Evolutionary conservation across 2,888 invertebrate genomes (phyloP), one percentile per base, ranked within the genome.

Genomic region (Chorisops tibialis): DNA sequence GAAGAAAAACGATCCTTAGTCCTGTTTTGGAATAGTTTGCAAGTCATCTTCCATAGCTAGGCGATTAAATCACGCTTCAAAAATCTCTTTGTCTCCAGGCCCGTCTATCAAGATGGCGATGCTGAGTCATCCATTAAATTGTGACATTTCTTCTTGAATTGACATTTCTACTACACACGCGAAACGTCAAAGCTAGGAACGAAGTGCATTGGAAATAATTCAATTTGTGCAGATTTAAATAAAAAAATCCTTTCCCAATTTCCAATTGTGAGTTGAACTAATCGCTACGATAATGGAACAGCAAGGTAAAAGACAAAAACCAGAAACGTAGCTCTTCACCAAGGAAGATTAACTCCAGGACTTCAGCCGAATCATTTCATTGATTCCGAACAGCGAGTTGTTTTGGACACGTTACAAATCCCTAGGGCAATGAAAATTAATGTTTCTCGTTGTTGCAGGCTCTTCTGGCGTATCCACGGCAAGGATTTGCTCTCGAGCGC

Each of bases 331-430:
- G 70, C 87, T 88, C 61, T 91, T 98, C 72, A 97, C 98, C 4
- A 96, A 96, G 78, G 98, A 99, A 81, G 99, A 99, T 77, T 99
- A 99, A 78, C 83, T 97, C 50, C 96, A 96, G 80, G 96, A 96
- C 81, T 96, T 96, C 74, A 96, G 96, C 74, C 84, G 96, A 73
- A 96, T 96, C 82, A 95, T 98, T 37, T 96, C 98, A 19, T 91
- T 94, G 51, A 91, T 98, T 74, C 98, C 99, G 68, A 93, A 98
- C 75, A 99, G 96, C 95, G 81, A 91, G 93, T 88, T 43, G n/a
- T n/a, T 30, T 12, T n/a, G 59, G 60, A 61, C 51, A 63, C 43
- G 70, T 49, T 49, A 51, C 38, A 39, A 50, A 45, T 19, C 12
- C n/a, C 5, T n/a, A 1, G 7, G 30, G 30, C 30, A 9, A 9